Evolutionary conservation across 2,113 vertebrate species (phyloP).

Genomic region (Alligator mississippiensis): DNA sequence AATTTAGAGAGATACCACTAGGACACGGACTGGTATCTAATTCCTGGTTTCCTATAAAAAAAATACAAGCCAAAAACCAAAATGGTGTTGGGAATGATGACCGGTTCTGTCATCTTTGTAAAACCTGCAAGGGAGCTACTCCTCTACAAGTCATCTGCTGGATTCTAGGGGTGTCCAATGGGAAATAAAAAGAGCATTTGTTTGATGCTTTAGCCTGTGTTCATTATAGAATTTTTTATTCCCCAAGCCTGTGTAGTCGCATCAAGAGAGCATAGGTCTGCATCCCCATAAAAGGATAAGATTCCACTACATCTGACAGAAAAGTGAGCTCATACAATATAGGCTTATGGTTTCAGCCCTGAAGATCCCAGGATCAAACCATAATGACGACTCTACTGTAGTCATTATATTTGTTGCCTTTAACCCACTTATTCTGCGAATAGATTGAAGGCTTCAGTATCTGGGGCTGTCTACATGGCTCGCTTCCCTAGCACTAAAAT

Average conservation of each 20-base stretch:
- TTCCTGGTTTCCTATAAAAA: neutral
- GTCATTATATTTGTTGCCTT: neutral
- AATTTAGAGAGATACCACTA: neutral
- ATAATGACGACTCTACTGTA: neutral
- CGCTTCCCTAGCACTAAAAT: neutral
- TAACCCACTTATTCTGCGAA: neutral
- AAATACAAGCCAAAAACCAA: neutral
- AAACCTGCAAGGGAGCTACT: neutral
- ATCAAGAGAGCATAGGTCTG: neutral
- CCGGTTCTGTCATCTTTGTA: neutral
- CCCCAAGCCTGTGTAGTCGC: neutral
- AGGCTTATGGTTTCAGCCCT: neutral
- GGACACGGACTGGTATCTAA: neutral
- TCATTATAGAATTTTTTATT: neutral
- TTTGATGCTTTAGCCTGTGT: neutral
- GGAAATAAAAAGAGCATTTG: neutral
- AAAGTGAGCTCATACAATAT: neutral
- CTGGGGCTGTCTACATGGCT: neutral
- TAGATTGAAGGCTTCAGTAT: neutral
- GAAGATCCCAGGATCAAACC: neutral
- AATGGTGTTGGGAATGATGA: neutral
- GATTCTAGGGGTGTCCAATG: neutral
- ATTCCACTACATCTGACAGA: neutral
- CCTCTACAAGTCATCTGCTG: neutral
- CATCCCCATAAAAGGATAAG: neutral